Base-by-base conservation (phyloP, 2,888 invertebrate species). In the Listrodromus nycthemerus region DNA sequence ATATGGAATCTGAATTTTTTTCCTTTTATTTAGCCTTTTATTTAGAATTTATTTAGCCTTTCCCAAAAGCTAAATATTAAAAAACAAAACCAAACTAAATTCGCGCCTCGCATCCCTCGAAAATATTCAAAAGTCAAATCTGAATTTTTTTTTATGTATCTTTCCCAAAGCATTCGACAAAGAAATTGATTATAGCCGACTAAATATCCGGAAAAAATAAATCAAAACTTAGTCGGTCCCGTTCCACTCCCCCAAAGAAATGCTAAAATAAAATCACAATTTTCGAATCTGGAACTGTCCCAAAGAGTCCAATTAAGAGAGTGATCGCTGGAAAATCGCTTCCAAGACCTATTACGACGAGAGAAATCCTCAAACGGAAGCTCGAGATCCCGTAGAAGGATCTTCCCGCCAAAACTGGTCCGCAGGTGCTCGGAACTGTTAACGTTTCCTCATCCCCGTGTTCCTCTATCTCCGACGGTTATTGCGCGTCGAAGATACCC, bases 401-500 rank as follows among this genome's bases (percentile, higher is more conserved):
- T 41, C 10, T 71, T 80, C 77, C 85, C 85, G 80, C 85, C 77
- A 85, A 85, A 83, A 79, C 52, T 27, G 52, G 52, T 16, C 67
- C 74, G 85, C 86, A 86, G 85, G 84, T 76, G 67, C 30, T 13
- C 52, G 58, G 6, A 61, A 61, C 16, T 33, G 19, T 48, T 50
- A 6, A 41, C 58, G 24, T 70, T 77, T 65, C 69, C 82, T 65
- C 52, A 75, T 83, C 63, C 76, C 73, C 70, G 16, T 69, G 73
- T 33, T 74, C 66, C 69, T 83, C 80, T 67, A 69, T 78, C 78
- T 76, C 52, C 45, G 70, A 70, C 82, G 82, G 81, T 82, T 84
- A 80, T 45, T 71, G 27, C 77, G 76, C 66, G 77, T 77, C 58
- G 79, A 79, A 77, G 80, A 84, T 86, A 80, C 82, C 82, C 69